phyloP scores from a whole-genome alignment of 1,140 invertebrate genomes.

The Listronotus oregonensis region DNA sequence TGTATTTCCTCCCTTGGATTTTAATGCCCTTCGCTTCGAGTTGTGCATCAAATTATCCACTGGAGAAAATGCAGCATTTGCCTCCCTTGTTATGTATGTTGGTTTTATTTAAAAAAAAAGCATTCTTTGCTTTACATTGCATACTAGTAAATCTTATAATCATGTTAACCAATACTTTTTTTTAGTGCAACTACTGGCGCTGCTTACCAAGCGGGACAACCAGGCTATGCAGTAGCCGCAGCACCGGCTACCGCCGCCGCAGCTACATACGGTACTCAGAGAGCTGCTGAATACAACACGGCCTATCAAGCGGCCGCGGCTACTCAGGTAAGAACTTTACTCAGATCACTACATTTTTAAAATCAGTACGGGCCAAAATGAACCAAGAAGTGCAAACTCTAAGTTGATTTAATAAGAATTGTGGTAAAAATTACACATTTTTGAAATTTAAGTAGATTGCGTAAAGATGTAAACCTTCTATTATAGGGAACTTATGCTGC shows the following conservation, averaged over 20 bases:
- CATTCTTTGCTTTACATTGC: too few species aligned
- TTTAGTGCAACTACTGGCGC: constrained; percentile 63
- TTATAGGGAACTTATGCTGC: constrained; percentile 70
- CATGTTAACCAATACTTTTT: too few species aligned
- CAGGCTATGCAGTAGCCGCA: constrained; percentile 81
- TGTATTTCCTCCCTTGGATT: too few species aligned
- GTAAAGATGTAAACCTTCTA: background rate
- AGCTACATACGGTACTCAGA: constrained; percentile 76
- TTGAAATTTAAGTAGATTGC: too few species aligned
- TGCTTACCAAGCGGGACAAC: constrained; percentile 78
- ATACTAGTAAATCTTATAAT: too few species aligned
- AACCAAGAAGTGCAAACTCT: constrained; percentile 30
- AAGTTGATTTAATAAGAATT: too few species aligned
- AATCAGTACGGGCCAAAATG: background rate
- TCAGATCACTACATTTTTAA: background rate
- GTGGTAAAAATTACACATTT: too few species aligned
- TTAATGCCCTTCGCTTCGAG: too few species aligned
- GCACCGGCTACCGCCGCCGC: constrained; percentile 77
- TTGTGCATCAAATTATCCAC: too few species aligned
- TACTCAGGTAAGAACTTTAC: constrained; percentile 50
- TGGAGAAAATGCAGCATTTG: too few species aligned
- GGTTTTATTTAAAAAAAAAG: too few species aligned
- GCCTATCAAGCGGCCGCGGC: constrained; percentile 72
- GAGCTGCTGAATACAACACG: constrained; percentile 77
- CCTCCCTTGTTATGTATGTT: too few species aligned